These are phyloP conservation scores for Drosophila aff. DNA, from an alignment of 1,140 invertebrate genomes.

Conservation along the genomic window DNA sequence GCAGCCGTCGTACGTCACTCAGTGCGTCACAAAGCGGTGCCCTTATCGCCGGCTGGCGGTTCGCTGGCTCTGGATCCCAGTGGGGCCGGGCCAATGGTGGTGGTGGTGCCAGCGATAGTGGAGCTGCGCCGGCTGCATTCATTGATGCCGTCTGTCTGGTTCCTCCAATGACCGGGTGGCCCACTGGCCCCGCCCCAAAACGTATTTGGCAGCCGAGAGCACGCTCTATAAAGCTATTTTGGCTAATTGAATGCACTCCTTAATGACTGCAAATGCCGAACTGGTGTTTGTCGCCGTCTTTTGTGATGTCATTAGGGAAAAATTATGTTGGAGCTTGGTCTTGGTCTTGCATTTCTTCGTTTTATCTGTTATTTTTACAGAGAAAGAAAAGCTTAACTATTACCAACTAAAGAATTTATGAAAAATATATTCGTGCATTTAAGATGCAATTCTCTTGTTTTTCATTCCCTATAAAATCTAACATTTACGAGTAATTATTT, in stretches of 20 bases:
- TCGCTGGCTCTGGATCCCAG: conserved; percentile 2
- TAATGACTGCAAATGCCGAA: conserved; percentile 21
- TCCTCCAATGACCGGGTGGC: conserved; percentile 15
- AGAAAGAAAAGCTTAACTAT: background rate
- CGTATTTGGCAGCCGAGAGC: background rate
- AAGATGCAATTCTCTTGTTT: too few relatives aligned
- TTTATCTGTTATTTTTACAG: background rate
- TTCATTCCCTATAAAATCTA: too few relatives aligned
- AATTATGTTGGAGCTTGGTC: conserved; percentile 34
- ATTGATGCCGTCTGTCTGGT: conserved; percentile 5
- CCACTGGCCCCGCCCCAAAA: conserved; percentile 21
- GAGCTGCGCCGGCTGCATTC: conserved; percentile 7
- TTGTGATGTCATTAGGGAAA: conserved; percentile 33
- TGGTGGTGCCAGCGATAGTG: conserved; percentile 13
- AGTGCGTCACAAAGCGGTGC: conserved; percentile 41
- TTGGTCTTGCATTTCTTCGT: conserved; percentile 12
- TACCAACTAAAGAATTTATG: too few relatives aligned
- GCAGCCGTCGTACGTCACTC: conserved; percentile 37
- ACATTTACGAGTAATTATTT: background rate
- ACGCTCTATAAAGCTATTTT: conserved; percentile 14
- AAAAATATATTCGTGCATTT: background rate
- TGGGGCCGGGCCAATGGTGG: background rate
- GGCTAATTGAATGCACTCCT: conserved; percentile 54
- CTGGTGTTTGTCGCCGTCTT: conserved; percentile 1
- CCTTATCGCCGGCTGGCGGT: conserved; percentile 24